Evolutionary conservation across 1,140 invertebrate species (phyloP).

Genomic region (Microplitis mediator): DNA sequence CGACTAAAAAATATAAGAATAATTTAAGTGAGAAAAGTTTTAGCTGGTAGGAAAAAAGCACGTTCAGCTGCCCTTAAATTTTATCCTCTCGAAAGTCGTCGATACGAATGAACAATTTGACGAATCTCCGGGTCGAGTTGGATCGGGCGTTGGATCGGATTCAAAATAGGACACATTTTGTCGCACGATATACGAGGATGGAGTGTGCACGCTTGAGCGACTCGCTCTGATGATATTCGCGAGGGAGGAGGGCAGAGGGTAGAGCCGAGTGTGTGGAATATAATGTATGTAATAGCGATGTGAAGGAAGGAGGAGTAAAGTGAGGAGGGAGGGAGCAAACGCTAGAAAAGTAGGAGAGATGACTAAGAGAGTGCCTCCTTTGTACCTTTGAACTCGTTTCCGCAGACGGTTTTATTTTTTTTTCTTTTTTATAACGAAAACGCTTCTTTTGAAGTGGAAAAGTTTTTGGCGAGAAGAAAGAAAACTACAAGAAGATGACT

Average conservation of each 20-base stretch:
- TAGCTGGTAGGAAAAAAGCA: no score
- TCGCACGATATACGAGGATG: background rate
- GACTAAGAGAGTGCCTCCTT: conserved; percentile 20
- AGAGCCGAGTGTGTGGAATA: background rate
- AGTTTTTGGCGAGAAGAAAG: conserved; percentile 10
- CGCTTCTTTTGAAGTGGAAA: conserved; percentile 24
- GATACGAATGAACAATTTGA: no score
- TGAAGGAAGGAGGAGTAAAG: background rate
- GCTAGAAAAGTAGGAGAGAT: background rate
- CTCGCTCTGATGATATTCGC: conserved; percentile 28
- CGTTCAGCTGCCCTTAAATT: no score
- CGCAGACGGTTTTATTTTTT: conserved; percentile 10
- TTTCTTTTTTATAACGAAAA: conserved; percentile 17
- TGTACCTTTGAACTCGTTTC: conserved; percentile 29
- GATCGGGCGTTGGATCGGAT: conserved; percentile 22
- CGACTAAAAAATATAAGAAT: no score
- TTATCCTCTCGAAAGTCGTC: no score
- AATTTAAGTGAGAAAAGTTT: no score
- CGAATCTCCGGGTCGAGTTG: background rate
- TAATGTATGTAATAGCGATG: background rate
- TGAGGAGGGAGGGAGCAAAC: background rate
- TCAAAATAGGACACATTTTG: conserved; percentile 28
- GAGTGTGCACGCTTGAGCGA: conserved; percentile 3
- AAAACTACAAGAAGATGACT: conserved; percentile 26
- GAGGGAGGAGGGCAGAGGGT: background rate